Evolutionary conservation across 2,888 invertebrate species (phyloP).

Genomic region (Drosophila anomalipes): DNA sequence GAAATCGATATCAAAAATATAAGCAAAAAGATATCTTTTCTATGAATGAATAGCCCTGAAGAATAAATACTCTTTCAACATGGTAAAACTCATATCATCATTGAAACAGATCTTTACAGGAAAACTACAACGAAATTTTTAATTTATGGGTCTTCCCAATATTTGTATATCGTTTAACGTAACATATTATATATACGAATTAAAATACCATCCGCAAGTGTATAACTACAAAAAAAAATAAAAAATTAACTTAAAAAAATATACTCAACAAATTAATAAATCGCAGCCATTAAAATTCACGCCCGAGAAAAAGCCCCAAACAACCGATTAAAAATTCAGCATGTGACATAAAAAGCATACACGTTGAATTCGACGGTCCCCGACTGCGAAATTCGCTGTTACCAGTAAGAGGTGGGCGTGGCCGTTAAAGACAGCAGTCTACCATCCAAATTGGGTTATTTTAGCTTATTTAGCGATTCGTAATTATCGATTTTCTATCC

Average conservation of each 20-base stretch:
- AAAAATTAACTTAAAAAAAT: background rate
- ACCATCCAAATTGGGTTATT: background rate
- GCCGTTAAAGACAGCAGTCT: background rate
- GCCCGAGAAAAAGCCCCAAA: background rate
- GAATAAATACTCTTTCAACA: background rate
- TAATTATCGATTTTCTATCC: background rate
- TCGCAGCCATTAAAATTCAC: background rate
- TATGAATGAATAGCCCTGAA: background rate
- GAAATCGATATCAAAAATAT: conserved; percentile 1
- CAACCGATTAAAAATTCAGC: conserved; percentile 5
- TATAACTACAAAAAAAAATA: background rate
- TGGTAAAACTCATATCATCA: background rate
- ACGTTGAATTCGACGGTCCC: background rate
- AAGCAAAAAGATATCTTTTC: background rate
- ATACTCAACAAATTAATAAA: background rate
- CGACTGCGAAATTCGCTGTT: background rate
- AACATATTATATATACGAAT: too few species aligned
- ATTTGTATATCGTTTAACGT: too few species aligned
- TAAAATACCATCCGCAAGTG: background rate
- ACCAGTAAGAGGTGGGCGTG: background rate
- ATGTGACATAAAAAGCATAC: background rate
- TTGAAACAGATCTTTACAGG: background rate
- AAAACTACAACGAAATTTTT: background rate
- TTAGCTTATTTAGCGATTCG: background rate
- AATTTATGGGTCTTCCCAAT: background rate